phyloP scores from a whole-genome alignment of 2,797 vertebrate species.

The Peromyscus eremicus region DNA sequence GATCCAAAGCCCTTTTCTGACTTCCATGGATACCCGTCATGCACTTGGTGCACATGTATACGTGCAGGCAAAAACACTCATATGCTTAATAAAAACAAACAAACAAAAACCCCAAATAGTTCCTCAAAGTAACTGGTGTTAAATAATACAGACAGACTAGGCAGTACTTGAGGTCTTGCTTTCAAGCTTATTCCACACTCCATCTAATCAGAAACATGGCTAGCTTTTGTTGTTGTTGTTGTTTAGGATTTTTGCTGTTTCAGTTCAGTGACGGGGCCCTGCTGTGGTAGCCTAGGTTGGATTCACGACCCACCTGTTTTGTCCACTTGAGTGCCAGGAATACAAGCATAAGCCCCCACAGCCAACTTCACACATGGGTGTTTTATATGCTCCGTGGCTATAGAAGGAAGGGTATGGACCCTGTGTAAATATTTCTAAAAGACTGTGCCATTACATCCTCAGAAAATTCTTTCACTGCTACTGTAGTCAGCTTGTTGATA shows the following conservation, averaged over 20 bases:
- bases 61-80: background rate
- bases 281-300: background rate
- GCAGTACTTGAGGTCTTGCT: constrained; percentile 46
- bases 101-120: background rate
- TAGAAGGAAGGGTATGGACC: constrained; percentile 40
- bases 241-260: background rate
- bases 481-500: background rate
- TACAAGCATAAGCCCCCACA: background rate
- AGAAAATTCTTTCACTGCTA: constrained; percentile 14
- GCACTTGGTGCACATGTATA: background rate
- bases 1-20: background rate
- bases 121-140: constrained; percentile 44
- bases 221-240: background rate
- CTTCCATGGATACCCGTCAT: background rate
- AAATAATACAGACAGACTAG: constrained; percentile 7
- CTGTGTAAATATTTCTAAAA: background rate
- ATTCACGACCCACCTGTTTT: background rate
- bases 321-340: background rate
- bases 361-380: background rate
- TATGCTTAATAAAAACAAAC: background rate
- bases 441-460: background rate
- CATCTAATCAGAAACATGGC: constrained; percentile 7
- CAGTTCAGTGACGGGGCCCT: background rate
- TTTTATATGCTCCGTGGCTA: background rate
- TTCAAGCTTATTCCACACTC: background rate